phyloP scores from a whole-genome alignment of 2,113 vertebrate species.

The Hippopotamus amphibius region DNA sequence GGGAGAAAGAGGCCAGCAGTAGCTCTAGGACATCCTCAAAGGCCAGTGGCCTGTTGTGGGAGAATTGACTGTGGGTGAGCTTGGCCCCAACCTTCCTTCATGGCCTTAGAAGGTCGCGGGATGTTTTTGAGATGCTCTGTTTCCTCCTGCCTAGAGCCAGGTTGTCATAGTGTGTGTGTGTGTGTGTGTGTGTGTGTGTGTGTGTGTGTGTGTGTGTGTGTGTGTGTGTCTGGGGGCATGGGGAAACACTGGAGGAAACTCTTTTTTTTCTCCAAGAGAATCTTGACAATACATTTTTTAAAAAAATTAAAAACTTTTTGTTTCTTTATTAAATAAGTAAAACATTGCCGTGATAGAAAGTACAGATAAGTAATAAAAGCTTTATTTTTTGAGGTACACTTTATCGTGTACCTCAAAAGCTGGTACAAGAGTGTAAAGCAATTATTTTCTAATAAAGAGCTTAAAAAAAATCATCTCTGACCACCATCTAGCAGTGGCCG shows the following conservation, averaged over 20 bases:
- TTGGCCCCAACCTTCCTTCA: neutral
- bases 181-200: neutral
- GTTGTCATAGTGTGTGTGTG: neutral
- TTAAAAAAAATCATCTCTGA: neutral
- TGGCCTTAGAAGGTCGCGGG: neutral
- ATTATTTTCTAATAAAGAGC: no score
- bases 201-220: neutral
- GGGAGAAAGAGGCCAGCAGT: neutral
- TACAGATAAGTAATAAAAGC: neutral
- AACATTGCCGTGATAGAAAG: neutral
- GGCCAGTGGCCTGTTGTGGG: neutral
- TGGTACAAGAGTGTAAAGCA: no score
- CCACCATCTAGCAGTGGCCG: neutral
- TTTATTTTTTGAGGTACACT: no score
- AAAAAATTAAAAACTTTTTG: neutral
- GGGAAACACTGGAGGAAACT: neutral
- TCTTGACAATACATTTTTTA: neutral
- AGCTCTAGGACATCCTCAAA: neutral
- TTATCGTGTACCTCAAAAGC: no score
- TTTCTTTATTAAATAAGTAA: constrained; percentile 3
- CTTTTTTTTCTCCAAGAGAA: neutral
- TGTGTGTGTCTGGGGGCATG: neutral
- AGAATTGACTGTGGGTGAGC: neutral
- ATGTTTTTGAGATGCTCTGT: neutral
- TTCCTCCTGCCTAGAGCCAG: neutral